Conservation (phyloP, 2,113 vertebrate genomes). For the Leiothrix lutea region DNA sequence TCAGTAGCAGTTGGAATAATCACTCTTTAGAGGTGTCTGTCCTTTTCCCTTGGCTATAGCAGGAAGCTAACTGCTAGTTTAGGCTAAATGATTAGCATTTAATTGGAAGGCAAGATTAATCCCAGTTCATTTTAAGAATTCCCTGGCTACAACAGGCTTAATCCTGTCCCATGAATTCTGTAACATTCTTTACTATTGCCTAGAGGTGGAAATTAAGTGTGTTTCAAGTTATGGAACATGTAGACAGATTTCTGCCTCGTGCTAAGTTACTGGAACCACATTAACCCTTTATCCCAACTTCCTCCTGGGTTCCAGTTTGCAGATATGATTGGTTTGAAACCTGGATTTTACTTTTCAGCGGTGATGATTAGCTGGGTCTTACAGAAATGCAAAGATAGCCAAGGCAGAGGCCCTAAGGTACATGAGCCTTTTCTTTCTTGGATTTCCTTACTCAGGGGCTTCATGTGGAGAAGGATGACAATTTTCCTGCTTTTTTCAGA, state of each 20-base stretch:
- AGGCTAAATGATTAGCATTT: conserved; percentile 18
- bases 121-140: neutral
- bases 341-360: neutral
- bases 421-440: neutral
- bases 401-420: neutral
- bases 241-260: neutral
- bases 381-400: neutral
- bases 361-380: neutral
- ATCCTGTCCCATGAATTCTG: neutral
- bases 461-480: neutral
- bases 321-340: neutral
- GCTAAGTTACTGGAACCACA: neutral
- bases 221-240: neutral
- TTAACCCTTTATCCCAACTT: neutral
- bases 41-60: neutral
- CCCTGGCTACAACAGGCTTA: neutral
- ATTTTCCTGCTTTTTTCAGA: neutral
- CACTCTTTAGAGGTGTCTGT: neutral
- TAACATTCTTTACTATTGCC: neutral
- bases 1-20: neutral
- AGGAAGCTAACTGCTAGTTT: neutral
- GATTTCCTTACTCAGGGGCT: neutral
- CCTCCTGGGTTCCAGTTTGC: neutral
- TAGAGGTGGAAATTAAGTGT: neutral
- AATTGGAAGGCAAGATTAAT: conserved; percentile 31